Conservation (phyloP, 1,140 invertebrate species). For the Trypoxylus dichotomus region DNA sequence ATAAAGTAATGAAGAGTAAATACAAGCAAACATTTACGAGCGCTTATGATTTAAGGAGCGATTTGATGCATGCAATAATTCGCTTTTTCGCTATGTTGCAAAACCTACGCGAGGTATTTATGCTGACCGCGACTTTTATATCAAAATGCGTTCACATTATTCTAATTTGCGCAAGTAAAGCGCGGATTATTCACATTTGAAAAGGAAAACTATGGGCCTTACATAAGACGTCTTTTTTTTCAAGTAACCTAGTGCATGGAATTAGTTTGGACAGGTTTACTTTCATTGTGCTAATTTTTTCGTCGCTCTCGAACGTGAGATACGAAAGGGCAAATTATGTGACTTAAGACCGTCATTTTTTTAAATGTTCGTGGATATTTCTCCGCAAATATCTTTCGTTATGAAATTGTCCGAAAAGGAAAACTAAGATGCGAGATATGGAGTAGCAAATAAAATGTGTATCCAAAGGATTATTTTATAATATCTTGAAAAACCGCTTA, state of each 20-base stretch:
- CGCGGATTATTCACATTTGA: not conserved
- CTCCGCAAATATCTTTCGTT: too few relatives aligned
- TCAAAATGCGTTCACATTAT: not conserved
- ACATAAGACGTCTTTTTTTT: not conserved
- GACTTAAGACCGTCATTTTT: too few relatives aligned
- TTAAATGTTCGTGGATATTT: too few relatives aligned
- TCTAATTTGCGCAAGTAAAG: not conserved
- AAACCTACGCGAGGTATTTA: not conserved
- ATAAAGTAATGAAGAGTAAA: too few relatives aligned
- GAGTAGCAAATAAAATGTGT: too few relatives aligned
- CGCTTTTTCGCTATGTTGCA: too few relatives aligned
- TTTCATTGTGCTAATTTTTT: slow-evolving; percentile 1
- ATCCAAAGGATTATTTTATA: too few relatives aligned
- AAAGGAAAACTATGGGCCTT: not conserved
- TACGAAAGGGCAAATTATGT: too few relatives aligned
- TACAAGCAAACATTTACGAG: not conserved
- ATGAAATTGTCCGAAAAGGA: too few relatives aligned
- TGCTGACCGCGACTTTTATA: not conserved
- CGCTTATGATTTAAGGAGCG: not conserved
- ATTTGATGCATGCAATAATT: not conserved
- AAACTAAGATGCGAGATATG: too few relatives aligned
- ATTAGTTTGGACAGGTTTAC: not conserved
- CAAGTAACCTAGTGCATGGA: too few relatives aligned
- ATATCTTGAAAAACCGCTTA: too few relatives aligned
- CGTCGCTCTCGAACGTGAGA: not conserved